These are phyloP conservation scores for Apis laboriosa DNA, from an alignment of 1,140 invertebrate genomes.

Conservation along the genomic window DNA sequence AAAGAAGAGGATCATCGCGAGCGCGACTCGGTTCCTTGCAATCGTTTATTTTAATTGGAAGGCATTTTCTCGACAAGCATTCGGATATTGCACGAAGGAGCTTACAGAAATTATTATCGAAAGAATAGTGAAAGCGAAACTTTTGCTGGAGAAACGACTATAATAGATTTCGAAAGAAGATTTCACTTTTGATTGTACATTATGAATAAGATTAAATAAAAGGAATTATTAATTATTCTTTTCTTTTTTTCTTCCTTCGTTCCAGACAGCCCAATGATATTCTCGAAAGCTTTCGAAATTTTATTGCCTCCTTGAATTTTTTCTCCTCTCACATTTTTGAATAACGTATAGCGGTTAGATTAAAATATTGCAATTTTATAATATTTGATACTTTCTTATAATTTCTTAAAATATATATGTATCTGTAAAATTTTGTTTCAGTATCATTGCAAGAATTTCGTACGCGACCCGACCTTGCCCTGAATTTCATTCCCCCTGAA, in stretches of 20 bases:
- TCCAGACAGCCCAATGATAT: no score
- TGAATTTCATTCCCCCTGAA: slow-evolving; percentile 44
- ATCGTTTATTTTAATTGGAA: neutral
- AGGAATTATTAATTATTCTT: no score
- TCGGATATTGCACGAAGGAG: neutral
- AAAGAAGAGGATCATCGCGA: neutral
- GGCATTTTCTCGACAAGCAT: neutral
- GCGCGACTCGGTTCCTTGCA: neutral
- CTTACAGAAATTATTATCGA: neutral
- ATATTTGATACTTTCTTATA: no score
- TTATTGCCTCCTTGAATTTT: no score
- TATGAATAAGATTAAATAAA: neutral
- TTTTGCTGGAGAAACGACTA: no score
- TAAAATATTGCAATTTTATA: no score
- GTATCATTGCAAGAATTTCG: slow-evolving; percentile 9
- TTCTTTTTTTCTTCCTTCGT: no score
- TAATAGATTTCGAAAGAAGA: slow-evolving; percentile 1
- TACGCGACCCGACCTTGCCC: slow-evolving; percentile 43
- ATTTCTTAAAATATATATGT: neutral
- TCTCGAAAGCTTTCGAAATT: no score
- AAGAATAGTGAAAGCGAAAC: neutral
- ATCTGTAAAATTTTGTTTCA: neutral
- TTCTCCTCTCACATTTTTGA: no score
- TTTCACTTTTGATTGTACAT: neutral
- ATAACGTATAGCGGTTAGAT: no score